Base-by-base conservation (phyloP, 2,888 invertebrate species). In the Aquatica leii region DNA sequence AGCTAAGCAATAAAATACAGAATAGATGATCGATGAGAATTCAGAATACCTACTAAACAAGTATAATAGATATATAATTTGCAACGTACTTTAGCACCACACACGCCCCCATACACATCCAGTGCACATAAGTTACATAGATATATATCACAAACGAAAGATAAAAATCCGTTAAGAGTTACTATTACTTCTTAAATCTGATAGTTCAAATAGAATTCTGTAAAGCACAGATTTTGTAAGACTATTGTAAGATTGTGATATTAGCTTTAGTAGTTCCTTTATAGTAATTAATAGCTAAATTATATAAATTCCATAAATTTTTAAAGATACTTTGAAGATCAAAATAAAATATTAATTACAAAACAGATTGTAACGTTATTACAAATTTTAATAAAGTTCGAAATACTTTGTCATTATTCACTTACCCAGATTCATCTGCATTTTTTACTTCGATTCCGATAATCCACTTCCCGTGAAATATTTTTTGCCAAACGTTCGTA, bases 391-490 rank as follows among this genome's bases (percentile, higher is more conserved):
- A 18, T 11, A 34, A 24, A 37, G n/a, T 37, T 52, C 12, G 17
- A 35, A n/a, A 52, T 37, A 18, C 2, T n/a, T 52, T 18, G 8
- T 37, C n/a, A 24, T 24, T 51, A 9, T 21, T 15, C 12, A 51
- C 35, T 37, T 52, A 37, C 37, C 37, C 37, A 2, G 24, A n/a
- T 11, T 17, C 17, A 12, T 37, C 37, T 12, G 34, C 12, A 35
- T 77, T 77, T 17, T 60, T 56, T 4, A 77, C 34, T 15, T 65
- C 54, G 34, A 75, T 69, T 12, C 80, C 78, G 31, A 79, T 31
- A n/a, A 75, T 62, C 69, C 69, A 76, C 31, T 69, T 71, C 0
- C 67, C 67, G 62, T 76, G 72, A 49, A 71, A 70, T 37, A 70
- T 69, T 55, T 70, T 73, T 34, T 71, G 75, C 76, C 76, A 77